Base-by-base conservation (phyloP, 2,113 vertebrate genomes). In the Salvelinus fontinalis region DNA sequence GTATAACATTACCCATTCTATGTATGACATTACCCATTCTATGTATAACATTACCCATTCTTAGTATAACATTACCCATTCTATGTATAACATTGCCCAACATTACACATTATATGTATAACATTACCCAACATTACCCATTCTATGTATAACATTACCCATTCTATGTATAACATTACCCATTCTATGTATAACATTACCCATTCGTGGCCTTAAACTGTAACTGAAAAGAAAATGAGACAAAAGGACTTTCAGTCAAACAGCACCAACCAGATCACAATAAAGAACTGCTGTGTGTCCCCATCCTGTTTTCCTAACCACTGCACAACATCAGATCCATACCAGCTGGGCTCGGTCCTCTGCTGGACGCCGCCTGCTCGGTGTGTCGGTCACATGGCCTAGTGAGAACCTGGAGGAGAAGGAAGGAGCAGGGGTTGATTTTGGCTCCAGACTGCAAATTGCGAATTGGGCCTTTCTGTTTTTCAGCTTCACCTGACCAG, bases 181-280 rank as follows among this genome's bases (percentile, higher is more conserved):
- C 27, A 29, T 29, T 29, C 29, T 29, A 3, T 29, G 3, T 29
- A 29, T 29, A 4, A 29, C 27, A 29, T 29, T 29, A 29, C 27
- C 27, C 34, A 34, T 34, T 34, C 4, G 0, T 5, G 24, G 24
- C 24, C 14, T 9, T 4, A 54, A 54, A 18, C 16, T 68, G 5
- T 13, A 34, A 75, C 75, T 79, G 26, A 76, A 76, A 78, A 75
- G 57, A 26, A 54, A 78, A 65, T 78, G 76, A 83, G 76, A 83
- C 76, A 79, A 79, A 84, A 86, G 71, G 78, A 49, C 76, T 86
- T 22, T 49, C 20, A 79, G 75, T 82, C 78, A 86, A 79, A 81
- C 76, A 76, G 78, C 59, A 62, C 79, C 77, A 74, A 66, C 73
- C 29, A 73, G 29, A 57, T 78, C 24, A 24, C 66, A 79, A 76